Base-by-base conservation (phyloP, 1,140 invertebrate genomes). In the Tetramorium simillimum region DNA sequence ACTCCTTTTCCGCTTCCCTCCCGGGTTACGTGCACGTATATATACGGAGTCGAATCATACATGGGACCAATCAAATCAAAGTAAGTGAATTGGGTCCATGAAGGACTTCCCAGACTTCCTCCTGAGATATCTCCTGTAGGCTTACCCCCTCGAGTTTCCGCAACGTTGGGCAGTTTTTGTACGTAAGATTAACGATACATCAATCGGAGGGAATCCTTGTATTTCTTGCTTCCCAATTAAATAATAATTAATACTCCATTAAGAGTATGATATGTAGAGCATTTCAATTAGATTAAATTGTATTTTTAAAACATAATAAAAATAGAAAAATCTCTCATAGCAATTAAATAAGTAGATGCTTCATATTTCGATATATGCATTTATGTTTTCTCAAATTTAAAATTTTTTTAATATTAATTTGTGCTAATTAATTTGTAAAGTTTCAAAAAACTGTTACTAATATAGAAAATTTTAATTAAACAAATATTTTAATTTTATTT, bases 21-120 rank as follows among this genome's bases (percentile, higher is more conserved):
- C 28, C 2, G 65, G 3, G 7, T 2, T 43, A 78, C 21, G 51
- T 37, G 78, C 49, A 70, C 75, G 72, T 40, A 86, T 63, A 86
- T 87, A 76, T 43, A 84, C 82, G 65, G 21, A 85, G 75, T 60
- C 85, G 89, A 85, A 94, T 94, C 91, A 94, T 92, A 92, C 88
- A 77, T 88, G 78, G 84, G 90, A 80, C 93, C 93, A 95, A 95
- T 95, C 94, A 94, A 95, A 95, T 95, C 93, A 95, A 94, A 94
- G 93, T 94, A 95, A 95, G 94, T 95, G 93, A 94, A 94, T 94
- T 94, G 93, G 87, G 16, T 87, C 63, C 87, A 89, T 81, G 88
- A 91, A 92, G 88, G 80, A 88, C 81, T 72, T 53, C 86, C 77
- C 21, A 46, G 56, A 81, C 18, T 72, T 70, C 89, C 88, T 63